Evolutionary conservation across 2,888 invertebrate genomes (phyloP), one percentile per base, ranked within the genome.

Genomic region (Ormyrus nitidulus): DNA sequence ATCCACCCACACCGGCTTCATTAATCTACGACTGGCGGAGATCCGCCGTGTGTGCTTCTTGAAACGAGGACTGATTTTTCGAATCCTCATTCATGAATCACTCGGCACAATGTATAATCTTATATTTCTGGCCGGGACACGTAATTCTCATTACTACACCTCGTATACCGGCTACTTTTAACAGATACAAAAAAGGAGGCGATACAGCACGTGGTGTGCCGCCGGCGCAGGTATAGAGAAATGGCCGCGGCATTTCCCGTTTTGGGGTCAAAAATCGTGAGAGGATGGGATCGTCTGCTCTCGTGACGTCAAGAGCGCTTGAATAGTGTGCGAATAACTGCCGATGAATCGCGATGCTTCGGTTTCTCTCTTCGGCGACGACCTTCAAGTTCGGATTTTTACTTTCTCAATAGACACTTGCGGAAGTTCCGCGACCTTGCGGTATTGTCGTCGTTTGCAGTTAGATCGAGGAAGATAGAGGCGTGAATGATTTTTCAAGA

Each of bases 351-450:
- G 19, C 46, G 54, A 5, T 3, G 54, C 8, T 11, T 56, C 13
- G 56, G 48, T 69, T 64, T 73, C 73, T 72, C 19, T 19, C 54
- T 51, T 69, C 61, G 51, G 9, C 10, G 19, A n/a, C 64, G 76
- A 56, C 70, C 70, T 77, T 76, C 76, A 54, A 54, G 61, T 76
- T 77, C n/a, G 46, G 10, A 64, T 77, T 70, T 65, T 77, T 77
- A 77, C 77, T 70, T 70, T 77, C 64, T 64, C 49, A 19, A 11
- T 11, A 4, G 76, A 54, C 53, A 7, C 76, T 69, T n/a, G 61
- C 68, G 76, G 44, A 48, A 59, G 19, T 75, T 13, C 7, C 34
- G 19, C 11, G 51, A n/a, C 49, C 34, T 74, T 49, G 75, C 59
- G 68, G n/a, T 56, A 69, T 69, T 64, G 70, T 70, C 70, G 49